These are phyloP conservation scores for Drosophila flavopinicola DNA, from an alignment of 2,888 invertebrate genomes.

Conservation along the genomic window DNA sequence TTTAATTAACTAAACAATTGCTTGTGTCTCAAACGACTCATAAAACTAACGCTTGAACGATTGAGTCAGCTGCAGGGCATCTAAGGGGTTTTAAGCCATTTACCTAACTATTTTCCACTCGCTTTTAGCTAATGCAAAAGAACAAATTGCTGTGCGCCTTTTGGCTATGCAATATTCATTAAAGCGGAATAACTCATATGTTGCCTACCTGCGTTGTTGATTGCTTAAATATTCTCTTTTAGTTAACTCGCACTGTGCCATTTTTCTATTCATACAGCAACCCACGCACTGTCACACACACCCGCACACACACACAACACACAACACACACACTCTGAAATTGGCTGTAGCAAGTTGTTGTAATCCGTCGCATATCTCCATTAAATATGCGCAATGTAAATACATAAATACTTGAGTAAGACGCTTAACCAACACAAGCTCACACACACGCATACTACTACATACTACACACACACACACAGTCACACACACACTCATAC, in stretches of 20 bases:
- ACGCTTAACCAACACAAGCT: conserved; percentile 64
- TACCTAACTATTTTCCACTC: conserved; percentile 24
- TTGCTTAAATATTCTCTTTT: conserved; percentile 73
- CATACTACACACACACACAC: neutral
- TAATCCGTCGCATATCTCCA: conserved; percentile 73
- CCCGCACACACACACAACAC: conserved; percentile 13
- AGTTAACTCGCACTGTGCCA: conserved; percentile 43
- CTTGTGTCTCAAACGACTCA: conserved; percentile 28
- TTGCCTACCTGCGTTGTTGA: too few species aligned
- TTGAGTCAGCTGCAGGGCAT: conserved; percentile 42
- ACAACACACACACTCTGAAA: conserved; percentile 27
- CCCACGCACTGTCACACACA: conserved; percentile 25
- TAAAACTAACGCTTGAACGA: conserved; percentile 64
- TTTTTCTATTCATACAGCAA: conserved; percentile 54
- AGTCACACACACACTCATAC: neutral
- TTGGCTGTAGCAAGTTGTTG: conserved; percentile 64
- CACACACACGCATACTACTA: conserved; percentile 1
- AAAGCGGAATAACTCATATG: conserved; percentile 62
- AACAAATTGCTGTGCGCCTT: conserved; percentile 18
- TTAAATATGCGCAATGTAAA: conserved; percentile 79
- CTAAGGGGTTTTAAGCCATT: conserved; percentile 39
- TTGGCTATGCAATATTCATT: conserved; percentile 70
- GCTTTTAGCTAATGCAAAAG: conserved; percentile 40
- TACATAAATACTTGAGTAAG: conserved; percentile 78
- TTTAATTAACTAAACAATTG: conserved; percentile 79